Evolutionary conservation across 2,888 invertebrate species (phyloP).

Genomic region (Papilio demoleus): DNA sequence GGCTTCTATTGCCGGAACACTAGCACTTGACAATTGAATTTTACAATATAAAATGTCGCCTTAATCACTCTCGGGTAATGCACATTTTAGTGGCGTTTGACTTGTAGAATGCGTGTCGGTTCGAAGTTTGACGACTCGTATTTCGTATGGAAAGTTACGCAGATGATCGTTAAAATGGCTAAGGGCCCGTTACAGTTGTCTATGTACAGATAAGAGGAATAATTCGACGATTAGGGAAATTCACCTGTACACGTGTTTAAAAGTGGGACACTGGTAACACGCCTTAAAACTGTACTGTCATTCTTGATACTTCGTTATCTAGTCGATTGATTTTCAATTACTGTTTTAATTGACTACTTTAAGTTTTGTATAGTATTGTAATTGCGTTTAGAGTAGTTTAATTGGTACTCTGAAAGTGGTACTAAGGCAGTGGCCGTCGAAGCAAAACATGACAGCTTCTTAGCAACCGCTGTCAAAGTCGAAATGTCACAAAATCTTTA

Average conservation of each 20-base stretch:
- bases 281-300: conserved; percentile 22
- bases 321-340: conserved; percentile 8
- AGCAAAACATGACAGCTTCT: too few species aligned
- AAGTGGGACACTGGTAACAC: conserved; percentile 30
- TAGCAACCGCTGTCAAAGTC: too few species aligned
- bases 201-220: conserved; percentile 39
- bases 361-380: neutral
- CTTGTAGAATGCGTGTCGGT: conserved; percentile 56
- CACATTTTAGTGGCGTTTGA: conserved; percentile 56
- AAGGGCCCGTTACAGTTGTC: conserved; percentile 42
- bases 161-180: conserved; percentile 54
- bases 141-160: conserved; percentile 57
- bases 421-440: too few species aligned
- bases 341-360: conserved; percentile 7
- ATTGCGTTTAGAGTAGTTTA: neutral
- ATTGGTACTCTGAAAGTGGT: too few species aligned
- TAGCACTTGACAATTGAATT: neutral
- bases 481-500: too few species aligned
- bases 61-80: conserved; percentile 24
- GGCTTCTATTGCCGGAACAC: neutral
- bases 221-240: conserved; percentile 45
- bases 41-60: neutral
- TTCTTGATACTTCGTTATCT: conserved; percentile 25
- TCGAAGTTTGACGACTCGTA: conserved; percentile 49
- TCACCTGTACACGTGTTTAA: conserved; percentile 38